A percentile compares a stretch with the other conserved stretches of the same genome.
These are phyloP conservation scores for Nebria salina DNA, from an alignment of 2,888 invertebrate genomes.

Conservation along the genomic window DNA sequence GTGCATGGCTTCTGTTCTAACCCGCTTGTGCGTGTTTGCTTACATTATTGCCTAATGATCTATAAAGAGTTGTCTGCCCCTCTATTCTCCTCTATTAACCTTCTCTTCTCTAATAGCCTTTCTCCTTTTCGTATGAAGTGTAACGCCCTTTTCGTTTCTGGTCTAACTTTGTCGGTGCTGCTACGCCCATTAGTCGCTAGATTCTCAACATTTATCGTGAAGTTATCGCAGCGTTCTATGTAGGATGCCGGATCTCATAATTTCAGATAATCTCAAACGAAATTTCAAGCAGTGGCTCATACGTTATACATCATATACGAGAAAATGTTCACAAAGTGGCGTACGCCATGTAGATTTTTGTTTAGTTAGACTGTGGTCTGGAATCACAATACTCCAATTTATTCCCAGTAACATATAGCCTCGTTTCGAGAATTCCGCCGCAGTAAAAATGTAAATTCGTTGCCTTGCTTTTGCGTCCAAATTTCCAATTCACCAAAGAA, in stretches of 20 bases:
- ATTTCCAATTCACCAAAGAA: not conserved
- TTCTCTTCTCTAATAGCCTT: not conserved
- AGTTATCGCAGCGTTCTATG: not conserved
- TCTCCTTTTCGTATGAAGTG: not conserved
- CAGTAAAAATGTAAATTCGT: not conserved
- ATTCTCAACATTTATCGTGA: not conserved
- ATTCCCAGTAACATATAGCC: not conserved
- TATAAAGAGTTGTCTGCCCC: not conserved
- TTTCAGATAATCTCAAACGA: not conserved
- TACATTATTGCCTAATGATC: not conserved
- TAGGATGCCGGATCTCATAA: not conserved
- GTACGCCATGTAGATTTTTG: no score
- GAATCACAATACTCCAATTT: no score
- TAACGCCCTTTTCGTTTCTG: not conserved
- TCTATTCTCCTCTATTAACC: constrained; percentile 9
- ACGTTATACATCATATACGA: no score
- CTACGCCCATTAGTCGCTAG: not conserved
- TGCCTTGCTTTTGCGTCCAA: not conserved
- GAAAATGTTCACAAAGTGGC: no score
- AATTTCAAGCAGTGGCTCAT: not conserved
- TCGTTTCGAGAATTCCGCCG: not conserved
- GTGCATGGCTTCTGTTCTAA: not conserved
- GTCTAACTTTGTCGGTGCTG: not conserved
- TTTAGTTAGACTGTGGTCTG: no score
- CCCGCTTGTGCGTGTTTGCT: not conserved